Conservation (phyloP, 2,113 vertebrate genomes). For the western clawed frog (Xenopus tropicalis) region DNA sequence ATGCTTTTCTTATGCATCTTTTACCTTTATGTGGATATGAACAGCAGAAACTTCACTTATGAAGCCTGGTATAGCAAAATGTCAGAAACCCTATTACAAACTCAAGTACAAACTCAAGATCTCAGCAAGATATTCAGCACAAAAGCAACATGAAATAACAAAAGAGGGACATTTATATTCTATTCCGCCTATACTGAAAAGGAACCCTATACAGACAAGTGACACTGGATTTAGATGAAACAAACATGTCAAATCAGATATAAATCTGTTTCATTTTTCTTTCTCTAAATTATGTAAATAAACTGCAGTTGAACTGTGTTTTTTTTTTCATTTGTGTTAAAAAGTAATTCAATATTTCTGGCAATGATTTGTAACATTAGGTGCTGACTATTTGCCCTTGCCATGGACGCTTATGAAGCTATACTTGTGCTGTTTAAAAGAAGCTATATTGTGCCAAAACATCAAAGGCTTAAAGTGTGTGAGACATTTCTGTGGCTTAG, state of each 20-base stretch:
- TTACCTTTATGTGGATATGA: too few species aligned
- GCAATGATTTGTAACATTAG: constrained; percentile 35
- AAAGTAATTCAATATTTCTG: constrained; percentile 33
- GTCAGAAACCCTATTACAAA: too few species aligned
- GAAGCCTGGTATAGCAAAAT: too few species aligned
- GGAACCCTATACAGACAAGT: too few species aligned
- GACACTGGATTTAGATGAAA: too few species aligned
- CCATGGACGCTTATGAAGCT: constrained; percentile 42
- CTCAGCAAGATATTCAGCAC: too few species aligned
- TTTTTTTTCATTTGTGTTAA: constrained; percentile 26
- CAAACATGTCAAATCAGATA: not conserved
- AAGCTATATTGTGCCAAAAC: constrained; percentile 21
- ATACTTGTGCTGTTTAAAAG: constrained; percentile 36
- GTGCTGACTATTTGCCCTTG: not conserved
- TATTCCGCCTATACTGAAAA: too few species aligned
- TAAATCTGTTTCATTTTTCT: constrained; percentile 13
- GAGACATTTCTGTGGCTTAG: constrained; percentile 55
- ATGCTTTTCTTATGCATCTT: too few species aligned
- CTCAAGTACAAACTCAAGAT: too few species aligned
- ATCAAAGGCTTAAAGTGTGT: constrained; percentile 38
- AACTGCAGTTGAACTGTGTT: constrained; percentile 35
- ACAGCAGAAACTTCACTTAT: too few species aligned
- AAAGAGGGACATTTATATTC: too few species aligned
- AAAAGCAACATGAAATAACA: too few species aligned
- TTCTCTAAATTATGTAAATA: constrained; percentile 26